Base-by-base conservation (phyloP, 2,113 vertebrate genomes). In the Pelmatolapia mariae region DNA sequence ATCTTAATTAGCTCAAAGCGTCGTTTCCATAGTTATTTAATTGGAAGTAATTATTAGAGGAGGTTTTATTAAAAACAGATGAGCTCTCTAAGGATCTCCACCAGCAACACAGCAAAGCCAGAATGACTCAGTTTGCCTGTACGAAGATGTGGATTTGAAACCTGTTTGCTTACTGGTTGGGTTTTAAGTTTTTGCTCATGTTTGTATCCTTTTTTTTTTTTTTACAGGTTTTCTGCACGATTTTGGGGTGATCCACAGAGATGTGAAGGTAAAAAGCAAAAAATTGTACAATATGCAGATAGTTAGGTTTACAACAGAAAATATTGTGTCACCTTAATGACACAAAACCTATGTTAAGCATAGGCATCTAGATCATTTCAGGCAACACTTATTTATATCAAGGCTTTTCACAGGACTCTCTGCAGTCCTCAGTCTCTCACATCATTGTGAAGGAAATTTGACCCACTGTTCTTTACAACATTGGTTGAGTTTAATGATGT, bases 171-270 rank as follows among this genome's bases (percentile, higher is more conserved):
- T 16, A 13, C 5, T 19, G 6, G 10, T 71, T 76, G n/a, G 24
- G 3, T 47, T 66, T 54, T 24, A 22, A 22, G 5, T 24, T 54
- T 10, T 40, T 31, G 10, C 59, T 22, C 15, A 54, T 78, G 10
- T 82, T 29, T 73, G 1, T 45, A n/a, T n/a, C n/a, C n/a, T n/a
- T n/a, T n/a, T n/a, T n/a, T 4, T 63, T 5, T 18, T 45, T 81
- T 47, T 88, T 57, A 10, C 92, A 99, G 98, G 97, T 7, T 99
- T 99, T 90, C 97, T 99, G 57, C 98, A 99, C 4, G 97, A 98
- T 91, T 93, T 98, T 96, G 98, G 98, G 7, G 96, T 99, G 81
- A 97, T 99, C 80, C 98, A 99, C 91, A 96, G 98, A 88, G 98
- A 99, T 1, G 95, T 99, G 57, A 99, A 99, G 97, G 98, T 99